phyloP scores from a whole-genome alignment of 1,140 invertebrate genomes.

The Carposina sasakii region DNA sequence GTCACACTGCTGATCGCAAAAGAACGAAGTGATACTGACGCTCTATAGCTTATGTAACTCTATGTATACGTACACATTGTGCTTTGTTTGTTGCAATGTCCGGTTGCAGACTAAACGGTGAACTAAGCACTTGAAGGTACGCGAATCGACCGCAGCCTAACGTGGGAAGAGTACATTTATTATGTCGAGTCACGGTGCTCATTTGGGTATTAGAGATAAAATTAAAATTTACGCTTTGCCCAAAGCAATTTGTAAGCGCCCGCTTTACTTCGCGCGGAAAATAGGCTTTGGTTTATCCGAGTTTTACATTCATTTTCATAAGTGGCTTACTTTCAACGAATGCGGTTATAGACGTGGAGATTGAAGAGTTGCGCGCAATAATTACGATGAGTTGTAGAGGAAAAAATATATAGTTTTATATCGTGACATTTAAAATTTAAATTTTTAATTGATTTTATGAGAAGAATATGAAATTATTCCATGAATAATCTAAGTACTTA shows the following conservation, averaged over 20 bases:
- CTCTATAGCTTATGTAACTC: too few species aligned
- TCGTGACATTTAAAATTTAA: too few species aligned
- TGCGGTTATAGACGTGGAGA: constrained; percentile 3
- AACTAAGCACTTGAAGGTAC: too few species aligned
- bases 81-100: too few species aligned
- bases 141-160: constrained; percentile 51
- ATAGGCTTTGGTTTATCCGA: constrained; percentile 68
- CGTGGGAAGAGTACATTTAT: constrained; percentile 67
- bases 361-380: background rate
- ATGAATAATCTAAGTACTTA: too few species aligned
- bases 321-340: constrained; percentile 57
- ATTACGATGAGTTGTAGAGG: background rate
- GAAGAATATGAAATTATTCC: too few species aligned
- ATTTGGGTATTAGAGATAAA: constrained; percentile 72
- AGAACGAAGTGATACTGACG: too few species aligned
- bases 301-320: constrained; percentile 67
- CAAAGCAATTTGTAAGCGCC: constrained; percentile 69
- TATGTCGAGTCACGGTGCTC: constrained; percentile 68
- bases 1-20: too few species aligned
- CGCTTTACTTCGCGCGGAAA: constrained; percentile 67
- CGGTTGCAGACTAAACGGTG: too few species aligned
- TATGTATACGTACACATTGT: too few species aligned
- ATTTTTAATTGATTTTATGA: too few species aligned
- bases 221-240: constrained; percentile 72
- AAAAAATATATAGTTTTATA: background rate